A percentile compares a stretch with the other conserved stretches of the same genome.
phyloP scores from a whole-genome alignment of 2,113 vertebrate genomes.

The Oreochromis tanganicae region DNA sequence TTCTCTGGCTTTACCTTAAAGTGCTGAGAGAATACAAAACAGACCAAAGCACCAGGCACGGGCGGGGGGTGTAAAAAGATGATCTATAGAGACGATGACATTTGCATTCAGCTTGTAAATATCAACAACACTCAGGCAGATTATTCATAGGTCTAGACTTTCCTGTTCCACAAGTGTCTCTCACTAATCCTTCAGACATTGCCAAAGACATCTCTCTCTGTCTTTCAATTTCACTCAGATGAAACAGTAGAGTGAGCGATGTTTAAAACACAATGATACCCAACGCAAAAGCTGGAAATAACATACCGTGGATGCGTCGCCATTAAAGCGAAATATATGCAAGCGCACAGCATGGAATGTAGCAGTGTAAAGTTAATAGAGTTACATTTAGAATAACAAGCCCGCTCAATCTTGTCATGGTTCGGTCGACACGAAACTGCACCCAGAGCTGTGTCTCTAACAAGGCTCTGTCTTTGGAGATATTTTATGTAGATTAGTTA shows the following conservation, averaged over 20 bases:
- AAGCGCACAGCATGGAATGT: conserved; percentile 41
- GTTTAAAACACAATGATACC: conserved; percentile 25
- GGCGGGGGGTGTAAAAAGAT: neutral
- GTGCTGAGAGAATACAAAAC: conserved; percentile 63
- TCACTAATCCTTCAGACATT: conserved; percentile 12
- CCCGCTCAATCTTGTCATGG: conserved; percentile 53
- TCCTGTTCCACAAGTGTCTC: conserved; percentile 12
- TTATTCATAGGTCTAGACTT: conserved; percentile 36
- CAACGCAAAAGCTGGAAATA: conserved; percentile 29
- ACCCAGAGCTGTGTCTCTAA: conserved; percentile 53
- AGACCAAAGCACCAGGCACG: neutral
- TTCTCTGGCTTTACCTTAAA: conserved; percentile 61
- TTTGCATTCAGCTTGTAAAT: conserved; percentile 68
- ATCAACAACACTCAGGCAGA: conserved; percentile 58
- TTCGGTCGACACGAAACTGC: conserved; percentile 15
- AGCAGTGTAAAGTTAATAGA: conserved; percentile 54
- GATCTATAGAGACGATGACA: conserved; percentile 55
- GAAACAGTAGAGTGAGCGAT: conserved; percentile 40
- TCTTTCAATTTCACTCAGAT: conserved; percentile 34
- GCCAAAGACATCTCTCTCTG: conserved; percentile 13
- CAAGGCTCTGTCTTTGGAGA: conserved; percentile 55
- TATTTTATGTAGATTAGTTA: conserved; percentile 71
- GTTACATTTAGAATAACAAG: conserved; percentile 60
- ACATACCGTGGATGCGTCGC: neutral
- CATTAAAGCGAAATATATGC: conserved; percentile 21